Conservation (phyloP, 1,140 invertebrate species). For the Sminthurides bifidus region DNA sequence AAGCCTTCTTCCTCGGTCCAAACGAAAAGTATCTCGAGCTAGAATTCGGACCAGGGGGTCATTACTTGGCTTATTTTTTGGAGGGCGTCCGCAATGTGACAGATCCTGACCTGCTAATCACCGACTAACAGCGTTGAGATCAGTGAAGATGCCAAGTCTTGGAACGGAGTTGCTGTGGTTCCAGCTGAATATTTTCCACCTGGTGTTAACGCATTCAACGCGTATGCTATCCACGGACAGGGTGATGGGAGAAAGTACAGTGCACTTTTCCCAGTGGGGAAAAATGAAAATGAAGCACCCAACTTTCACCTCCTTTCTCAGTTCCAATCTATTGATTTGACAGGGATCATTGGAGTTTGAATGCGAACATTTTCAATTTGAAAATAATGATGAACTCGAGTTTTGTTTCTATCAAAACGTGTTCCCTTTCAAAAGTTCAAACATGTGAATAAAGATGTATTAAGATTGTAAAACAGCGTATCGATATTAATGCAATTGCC, state of each 20-base stretch:
- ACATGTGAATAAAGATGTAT: too few species aligned
- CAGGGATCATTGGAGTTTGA: too few species aligned
- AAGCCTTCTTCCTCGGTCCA: slow-evolving; percentile 34
- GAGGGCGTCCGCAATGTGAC: slow-evolving; percentile 36
- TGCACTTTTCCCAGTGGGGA: slow-evolving; percentile 40
- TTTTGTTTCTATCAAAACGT: too few species aligned
- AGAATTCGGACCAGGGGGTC: slow-evolving; percentile 40
- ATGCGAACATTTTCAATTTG: too few species aligned
- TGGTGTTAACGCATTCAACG: slow-evolving; percentile 43
- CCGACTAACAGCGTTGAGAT: neutral
- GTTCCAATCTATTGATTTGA: slow-evolving; percentile 18
- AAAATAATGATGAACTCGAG: too few species aligned
- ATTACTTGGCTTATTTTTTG: slow-evolving; percentile 40
- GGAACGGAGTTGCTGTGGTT: slow-evolving; percentile 38
- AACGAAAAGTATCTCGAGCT: slow-evolving; percentile 41
- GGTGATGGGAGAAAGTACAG: slow-evolving; percentile 40
- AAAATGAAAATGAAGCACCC: slow-evolving; percentile 36
- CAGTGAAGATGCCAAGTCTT: slow-evolving; percentile 20
- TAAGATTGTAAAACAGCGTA: too few species aligned
- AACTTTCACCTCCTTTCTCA: slow-evolving; percentile 37
- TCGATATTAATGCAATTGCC: too few species aligned
- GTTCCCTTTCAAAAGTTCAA: too few species aligned
- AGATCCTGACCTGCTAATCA: slow-evolving; percentile 23
- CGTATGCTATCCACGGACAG: slow-evolving; percentile 46
- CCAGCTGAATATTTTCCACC: slow-evolving; percentile 39